Conservation (phyloP, 2,113 vertebrate genomes). For the Aphyosemion australe region DNA sequence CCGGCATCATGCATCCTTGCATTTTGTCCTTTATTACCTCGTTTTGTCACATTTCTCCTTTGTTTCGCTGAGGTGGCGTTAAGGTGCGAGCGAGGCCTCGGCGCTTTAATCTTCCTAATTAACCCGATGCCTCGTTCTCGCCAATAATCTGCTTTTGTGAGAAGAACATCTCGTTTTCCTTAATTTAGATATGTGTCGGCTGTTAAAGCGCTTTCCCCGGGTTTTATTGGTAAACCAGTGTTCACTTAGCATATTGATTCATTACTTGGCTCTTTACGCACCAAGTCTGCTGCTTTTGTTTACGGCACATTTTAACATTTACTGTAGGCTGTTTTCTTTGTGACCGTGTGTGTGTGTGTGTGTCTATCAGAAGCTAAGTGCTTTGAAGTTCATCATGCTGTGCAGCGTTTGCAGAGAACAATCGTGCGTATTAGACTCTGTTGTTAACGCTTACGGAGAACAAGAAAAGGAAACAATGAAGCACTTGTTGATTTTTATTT, state of each 20-base stretch:
- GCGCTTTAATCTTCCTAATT: slow-evolving; percentile 62
- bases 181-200: slow-evolving; percentile 42
- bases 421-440: slow-evolving; percentile 37
- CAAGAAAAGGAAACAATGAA: slow-evolving; percentile 59
- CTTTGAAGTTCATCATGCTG: slow-evolving; percentile 64
- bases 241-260: slow-evolving; percentile 71
- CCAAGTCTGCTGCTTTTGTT: slow-evolving; percentile 48
- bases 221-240: slow-evolving; percentile 43
- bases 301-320: slow-evolving; percentile 39
- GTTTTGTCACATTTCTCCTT: slow-evolving; percentile 37
- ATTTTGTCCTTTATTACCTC: slow-evolving; percentile 49
- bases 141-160: slow-evolving; percentile 20
- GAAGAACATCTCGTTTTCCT: slow-evolving; percentile 36
- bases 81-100: slow-evolving; percentile 15
- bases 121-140: slow-evolving; percentile 28
- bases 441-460: slow-evolving; percentile 52
- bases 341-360: neutral
- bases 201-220: slow-evolving; percentile 50
- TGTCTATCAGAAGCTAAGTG: slow-evolving; percentile 55
- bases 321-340: slow-evolving; percentile 44
- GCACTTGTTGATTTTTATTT: slow-evolving; percentile 48
- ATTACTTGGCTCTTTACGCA: slow-evolving; percentile 42
- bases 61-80: slow-evolving; percentile 18
- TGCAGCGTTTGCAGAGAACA: slow-evolving; percentile 53
- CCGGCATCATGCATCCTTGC: slow-evolving; percentile 37